A percentile compares a stretch with the other conserved stretches of the same genome.
phyloP scores from a whole-genome alignment of 2,113 vertebrate species.

The Cynoglossus semilaevis region DNA sequence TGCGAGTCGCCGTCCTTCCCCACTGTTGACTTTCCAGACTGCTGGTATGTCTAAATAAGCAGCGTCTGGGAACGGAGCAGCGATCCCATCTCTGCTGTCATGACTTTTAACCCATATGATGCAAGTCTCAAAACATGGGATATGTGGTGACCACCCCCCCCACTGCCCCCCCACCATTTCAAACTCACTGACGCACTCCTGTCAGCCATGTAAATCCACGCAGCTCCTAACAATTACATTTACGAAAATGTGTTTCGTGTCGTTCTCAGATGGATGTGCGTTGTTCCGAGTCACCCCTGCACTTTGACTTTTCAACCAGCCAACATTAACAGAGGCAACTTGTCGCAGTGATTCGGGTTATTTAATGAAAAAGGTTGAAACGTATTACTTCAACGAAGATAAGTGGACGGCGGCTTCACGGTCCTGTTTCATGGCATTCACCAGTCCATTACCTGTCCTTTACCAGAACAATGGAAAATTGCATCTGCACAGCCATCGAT shows the following conservation, averaged over 20 bases:
- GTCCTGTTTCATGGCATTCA: slow-evolving; percentile 41
- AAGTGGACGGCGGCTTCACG: slow-evolving; percentile 39
- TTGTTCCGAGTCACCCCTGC: slow-evolving; percentile 34
- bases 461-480: slow-evolving; percentile 46
- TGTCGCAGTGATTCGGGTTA: slow-evolving; percentile 46
- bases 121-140: slow-evolving; percentile 26
- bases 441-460: slow-evolving; percentile 47
- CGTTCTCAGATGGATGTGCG: slow-evolving; percentile 8
- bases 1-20: slow-evolving; percentile 51
- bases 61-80: slow-evolving; percentile 53
- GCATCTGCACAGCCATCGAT: slow-evolving; percentile 44
- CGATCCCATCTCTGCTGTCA: slow-evolving; percentile 53
- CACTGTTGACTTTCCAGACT: slow-evolving; percentile 65
- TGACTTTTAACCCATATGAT: slow-evolving; percentile 65
- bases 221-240: slow-evolving; percentile 16
- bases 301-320: slow-evolving; percentile 48
- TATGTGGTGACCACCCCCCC: slow-evolving; percentile 22
- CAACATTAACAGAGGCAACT: slow-evolving; percentile 46
- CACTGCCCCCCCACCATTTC: neutral
- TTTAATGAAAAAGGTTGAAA: slow-evolving; percentile 41
- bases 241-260: slow-evolving; percentile 4
- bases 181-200: slow-evolving; percentile 9
- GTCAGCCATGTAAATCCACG: slow-evolving; percentile 1
- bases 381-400: slow-evolving; percentile 45
- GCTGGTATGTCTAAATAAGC: slow-evolving; percentile 68